These are phyloP conservation scores for Alexandromys fortis DNA, from an alignment of 2,113 vertebrate species.

Conservation along the genomic window DNA sequence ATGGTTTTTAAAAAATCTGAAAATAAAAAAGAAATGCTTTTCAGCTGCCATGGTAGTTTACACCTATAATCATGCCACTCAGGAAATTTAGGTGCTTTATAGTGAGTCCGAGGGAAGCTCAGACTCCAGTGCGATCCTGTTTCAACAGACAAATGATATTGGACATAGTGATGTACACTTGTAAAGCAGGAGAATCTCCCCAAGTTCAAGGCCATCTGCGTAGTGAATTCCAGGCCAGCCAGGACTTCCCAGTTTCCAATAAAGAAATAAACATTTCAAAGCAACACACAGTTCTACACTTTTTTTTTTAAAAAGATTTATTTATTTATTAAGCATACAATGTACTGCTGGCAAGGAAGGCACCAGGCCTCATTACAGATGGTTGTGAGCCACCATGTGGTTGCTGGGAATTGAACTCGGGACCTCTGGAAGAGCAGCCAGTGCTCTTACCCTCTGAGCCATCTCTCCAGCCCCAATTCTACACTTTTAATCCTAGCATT, in stretches of 20 bases:
- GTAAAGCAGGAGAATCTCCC: neutral
- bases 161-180: neutral
- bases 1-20: neutral
- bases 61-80: neutral
- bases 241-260: neutral
- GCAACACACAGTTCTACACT: neutral
- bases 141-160: neutral
- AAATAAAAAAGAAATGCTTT: neutral
- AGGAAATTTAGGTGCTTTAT: neutral
- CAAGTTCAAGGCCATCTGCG: neutral
- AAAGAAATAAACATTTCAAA: neutral
- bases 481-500: neutral
- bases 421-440: no score
- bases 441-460: no score
- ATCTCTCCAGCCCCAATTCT: no score
- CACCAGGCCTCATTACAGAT: no score
- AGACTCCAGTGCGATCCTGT: neutral
- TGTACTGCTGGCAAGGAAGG: no score
- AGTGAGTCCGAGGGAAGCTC: neutral
- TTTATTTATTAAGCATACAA: no score
- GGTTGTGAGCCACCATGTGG: no score
- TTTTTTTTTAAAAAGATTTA: neutral
- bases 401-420: no score
- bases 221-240: neutral
- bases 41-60: neutral